These are phyloP conservation scores for Sicus ferrugineus DNA, from an alignment of 2,888 invertebrate species.

Conservation along the genomic window DNA sequence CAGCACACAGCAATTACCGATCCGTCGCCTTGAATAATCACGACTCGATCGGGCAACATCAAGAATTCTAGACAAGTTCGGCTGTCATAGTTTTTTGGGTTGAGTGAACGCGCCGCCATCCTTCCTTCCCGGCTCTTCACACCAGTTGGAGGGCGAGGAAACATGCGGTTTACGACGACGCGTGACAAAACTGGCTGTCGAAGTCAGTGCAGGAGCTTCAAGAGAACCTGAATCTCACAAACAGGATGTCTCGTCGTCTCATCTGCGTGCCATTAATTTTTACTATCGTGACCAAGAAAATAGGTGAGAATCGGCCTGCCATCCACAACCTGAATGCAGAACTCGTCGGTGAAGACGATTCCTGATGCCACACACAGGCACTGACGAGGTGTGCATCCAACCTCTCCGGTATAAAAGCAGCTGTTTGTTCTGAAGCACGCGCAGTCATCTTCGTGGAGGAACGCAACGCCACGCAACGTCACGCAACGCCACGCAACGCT, in stretches of 20 bases:
- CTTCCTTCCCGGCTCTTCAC: too few relatives aligned
- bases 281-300: neutral
- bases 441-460: neutral
- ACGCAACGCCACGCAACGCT: neutral
- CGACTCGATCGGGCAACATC: too few relatives aligned
- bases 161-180: too few relatives aligned
- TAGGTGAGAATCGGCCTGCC: conserved; percentile 16
- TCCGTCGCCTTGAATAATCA: too few relatives aligned
- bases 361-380: neutral
- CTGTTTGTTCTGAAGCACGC: neutral
- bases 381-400: neutral
- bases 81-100: too few relatives aligned
- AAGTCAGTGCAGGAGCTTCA: too few relatives aligned
- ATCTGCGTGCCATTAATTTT: conserved; percentile 2
- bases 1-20: too few relatives aligned
- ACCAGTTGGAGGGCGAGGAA: too few relatives aligned
- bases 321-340: neutral
- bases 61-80: too few relatives aligned
- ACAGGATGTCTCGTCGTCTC: neutral
- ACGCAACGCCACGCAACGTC: neutral
- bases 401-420: neutral
- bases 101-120: too few relatives aligned
- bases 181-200: too few relatives aligned
- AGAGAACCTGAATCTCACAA: neutral
- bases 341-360: neutral